Evolutionary conservation across 2,888 invertebrate species (phyloP), one percentile per base, ranked within the genome.

Genomic region (Heterodera filipjevi): DNA sequence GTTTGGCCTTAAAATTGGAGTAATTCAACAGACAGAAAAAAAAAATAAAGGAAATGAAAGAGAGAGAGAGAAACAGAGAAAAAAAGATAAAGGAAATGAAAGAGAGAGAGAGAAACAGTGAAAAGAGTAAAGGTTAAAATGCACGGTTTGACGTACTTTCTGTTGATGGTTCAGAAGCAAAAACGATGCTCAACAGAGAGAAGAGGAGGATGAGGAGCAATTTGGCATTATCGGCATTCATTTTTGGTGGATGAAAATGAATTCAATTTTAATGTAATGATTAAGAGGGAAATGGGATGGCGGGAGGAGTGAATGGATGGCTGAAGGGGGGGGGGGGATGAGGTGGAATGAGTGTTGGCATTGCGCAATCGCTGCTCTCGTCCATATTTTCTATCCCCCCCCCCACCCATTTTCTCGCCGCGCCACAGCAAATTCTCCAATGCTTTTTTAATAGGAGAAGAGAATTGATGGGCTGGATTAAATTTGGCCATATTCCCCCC

Each of bases 391-490:
- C 19, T 8, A 5, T 30, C 35, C 66, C 33, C 66, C 33, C 66
- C 32, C 35, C 32, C 33, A 14, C 35, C 66, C 66, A 0, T 16
- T 30, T 30, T 12, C 66, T 66, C 66, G 3, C 33, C 32, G 5
- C 19, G 66, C 27, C 3, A 19, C 66, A 32, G n/a, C 33, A 32
- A 32, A 19, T 35, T 27, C 32, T 32, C 66, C 32, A 32, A 27
- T 35, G 66, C 19, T 68, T 19, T 32, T n/a, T 68, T 68, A 68
- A 68, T 12, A 30, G 33, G 68, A 27, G 12, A 27, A 30, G 12
- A n/a, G 19, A 33, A 49, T 49, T 16, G 68, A 68, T 16, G 68
- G 68, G 33, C 68, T 30, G 68, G 68, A 68, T 68, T 68, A 68
- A 68, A 68, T 68, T 66, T 32, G 68, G 68, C 33, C 39, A 39